Percentiles rank a stretch among this genome's conserved stretches.
These are phyloP conservation scores for Synergus itoensis DNA, from an alignment of 2,888 invertebrate species.

Conservation along the genomic window DNA sequence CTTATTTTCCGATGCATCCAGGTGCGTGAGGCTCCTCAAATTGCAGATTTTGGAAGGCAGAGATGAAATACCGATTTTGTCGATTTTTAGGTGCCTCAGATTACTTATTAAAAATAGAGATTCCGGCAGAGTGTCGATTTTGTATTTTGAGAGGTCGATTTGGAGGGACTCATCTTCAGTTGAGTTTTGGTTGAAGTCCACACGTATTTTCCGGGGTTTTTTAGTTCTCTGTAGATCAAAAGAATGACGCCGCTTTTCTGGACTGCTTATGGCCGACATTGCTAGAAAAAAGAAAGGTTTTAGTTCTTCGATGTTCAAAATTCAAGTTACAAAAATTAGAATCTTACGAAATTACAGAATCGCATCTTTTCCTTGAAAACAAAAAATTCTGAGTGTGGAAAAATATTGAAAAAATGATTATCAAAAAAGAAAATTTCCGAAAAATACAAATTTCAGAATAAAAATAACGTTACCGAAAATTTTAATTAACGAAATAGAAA, in stretches of 20 bases:
- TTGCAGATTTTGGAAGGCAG: constrained; percentile 48
- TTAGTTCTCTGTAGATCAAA: not conserved
- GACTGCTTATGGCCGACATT: not conserved
- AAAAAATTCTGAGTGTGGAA: too few species aligned
- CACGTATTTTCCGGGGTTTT: not conserved
- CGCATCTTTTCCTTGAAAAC: too few species aligned
- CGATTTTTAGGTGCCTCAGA: constrained; percentile 44
- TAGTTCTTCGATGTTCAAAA: not conserved
- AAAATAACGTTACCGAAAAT: too few species aligned
- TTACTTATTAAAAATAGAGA: constrained; percentile 46
- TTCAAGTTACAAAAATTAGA: not conserved
- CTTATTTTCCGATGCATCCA: constrained; percentile 32
- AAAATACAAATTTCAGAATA: too few species aligned
- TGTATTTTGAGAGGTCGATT: constrained; percentile 43
- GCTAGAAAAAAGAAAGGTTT: not conserved
- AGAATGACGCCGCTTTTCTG: not conserved
- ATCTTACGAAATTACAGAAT: too few species aligned
- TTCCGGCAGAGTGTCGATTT: constrained; percentile 44
- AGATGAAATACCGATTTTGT: constrained; percentile 44
- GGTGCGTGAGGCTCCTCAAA: constrained; percentile 34
- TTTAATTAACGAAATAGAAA: too few species aligned
- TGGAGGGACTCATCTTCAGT: not conserved
- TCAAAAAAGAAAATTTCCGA: too few species aligned
- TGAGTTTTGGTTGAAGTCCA: not conserved
- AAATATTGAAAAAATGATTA: too few species aligned